Evolutionary conservation across 2,797 vertebrate genomes (phyloP).

Genomic region (Rhodeus uyekii): DNA sequence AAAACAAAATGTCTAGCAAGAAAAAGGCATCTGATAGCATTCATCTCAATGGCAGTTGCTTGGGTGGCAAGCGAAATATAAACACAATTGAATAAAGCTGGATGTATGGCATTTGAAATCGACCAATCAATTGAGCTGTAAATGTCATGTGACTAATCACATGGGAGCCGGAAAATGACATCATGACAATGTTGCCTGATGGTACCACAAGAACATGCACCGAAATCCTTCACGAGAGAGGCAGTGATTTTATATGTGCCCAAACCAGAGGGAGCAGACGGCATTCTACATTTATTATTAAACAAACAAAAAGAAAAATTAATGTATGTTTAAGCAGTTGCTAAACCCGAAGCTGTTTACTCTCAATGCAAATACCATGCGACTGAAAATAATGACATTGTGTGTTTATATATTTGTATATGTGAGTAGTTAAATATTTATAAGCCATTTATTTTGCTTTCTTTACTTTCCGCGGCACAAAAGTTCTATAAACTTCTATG

Average conservation of each 20-base stretch:
- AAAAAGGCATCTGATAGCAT: background rate
- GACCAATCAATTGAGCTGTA: conserved; percentile 3
- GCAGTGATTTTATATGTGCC: background rate
- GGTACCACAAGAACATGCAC: background rate
- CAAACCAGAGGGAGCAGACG: background rate
- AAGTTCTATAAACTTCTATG: background rate
- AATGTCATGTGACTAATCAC: conserved; percentile 3
- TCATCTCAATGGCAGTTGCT: background rate
- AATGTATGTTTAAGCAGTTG: conserved; percentile 11
- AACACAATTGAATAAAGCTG: background rate
- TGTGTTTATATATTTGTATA: background rate
- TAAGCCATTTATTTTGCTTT: background rate
- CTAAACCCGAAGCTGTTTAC: conserved; percentile 9
- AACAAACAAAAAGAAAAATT: conserved; percentile 5
- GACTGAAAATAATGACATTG: background rate
- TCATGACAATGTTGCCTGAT: background rate
- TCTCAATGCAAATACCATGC: conserved; percentile 2
- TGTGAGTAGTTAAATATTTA: background rate
- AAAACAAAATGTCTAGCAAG: background rate
- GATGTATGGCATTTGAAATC: background rate
- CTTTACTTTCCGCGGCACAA: background rate
- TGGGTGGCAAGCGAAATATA: background rate
- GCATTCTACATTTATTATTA: conserved; percentile 10
- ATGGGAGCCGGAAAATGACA: background rate
- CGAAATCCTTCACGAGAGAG: background rate